phyloP scores from a whole-genome alignment of 2,888 invertebrate genomes.

The Aphelenchoides bicaudatus region DNA sequence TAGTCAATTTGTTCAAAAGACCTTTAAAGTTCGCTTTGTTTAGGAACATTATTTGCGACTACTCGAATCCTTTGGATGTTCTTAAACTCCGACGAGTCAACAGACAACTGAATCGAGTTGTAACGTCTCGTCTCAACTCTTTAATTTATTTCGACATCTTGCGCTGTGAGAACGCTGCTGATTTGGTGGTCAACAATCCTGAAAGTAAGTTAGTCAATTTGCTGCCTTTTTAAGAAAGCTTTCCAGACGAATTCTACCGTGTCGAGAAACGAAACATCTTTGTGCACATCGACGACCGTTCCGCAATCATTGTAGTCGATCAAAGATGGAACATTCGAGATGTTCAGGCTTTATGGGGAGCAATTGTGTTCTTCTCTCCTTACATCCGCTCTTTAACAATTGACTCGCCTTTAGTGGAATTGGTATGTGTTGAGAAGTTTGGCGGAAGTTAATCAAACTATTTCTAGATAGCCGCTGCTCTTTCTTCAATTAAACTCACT shows the following conservation, averaged over 20 bases:
- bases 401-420: slow-evolving; percentile 24
- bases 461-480: slow-evolving; percentile 22
- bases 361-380: slow-evolving; percentile 28
- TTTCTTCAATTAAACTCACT: slow-evolving; percentile 31
- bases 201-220: slow-evolving; percentile 13
- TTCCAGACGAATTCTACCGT: slow-evolving; percentile 31
- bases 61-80: slow-evolving; percentile 28
- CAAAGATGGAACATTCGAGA: slow-evolving; percentile 34
- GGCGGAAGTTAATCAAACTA: slow-evolving; percentile 3
- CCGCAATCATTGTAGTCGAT: slow-evolving; percentile 28
- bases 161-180: slow-evolving; percentile 30
- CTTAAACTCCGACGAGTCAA: slow-evolving; percentile 31
- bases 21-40: not conserved
- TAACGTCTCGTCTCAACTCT: slow-evolving; percentile 25
- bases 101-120: slow-evolving; percentile 28
- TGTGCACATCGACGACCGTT: slow-evolving; percentile 29
- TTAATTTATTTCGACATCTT: slow-evolving; percentile 31
- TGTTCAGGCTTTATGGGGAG: slow-evolving; percentile 25
- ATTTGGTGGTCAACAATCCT: slow-evolving; percentile 17
- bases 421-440: slow-evolving; percentile 6
- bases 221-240: not conserved
- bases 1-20: not conserved
- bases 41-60: slow-evolving; percentile 26
- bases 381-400: slow-evolving; percentile 28
- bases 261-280: slow-evolving; percentile 18